These are phyloP conservation scores for Dasysyrphus tricinctus DNA, from an alignment of 2,888 invertebrate species.

Conservation along the genomic window DNA sequence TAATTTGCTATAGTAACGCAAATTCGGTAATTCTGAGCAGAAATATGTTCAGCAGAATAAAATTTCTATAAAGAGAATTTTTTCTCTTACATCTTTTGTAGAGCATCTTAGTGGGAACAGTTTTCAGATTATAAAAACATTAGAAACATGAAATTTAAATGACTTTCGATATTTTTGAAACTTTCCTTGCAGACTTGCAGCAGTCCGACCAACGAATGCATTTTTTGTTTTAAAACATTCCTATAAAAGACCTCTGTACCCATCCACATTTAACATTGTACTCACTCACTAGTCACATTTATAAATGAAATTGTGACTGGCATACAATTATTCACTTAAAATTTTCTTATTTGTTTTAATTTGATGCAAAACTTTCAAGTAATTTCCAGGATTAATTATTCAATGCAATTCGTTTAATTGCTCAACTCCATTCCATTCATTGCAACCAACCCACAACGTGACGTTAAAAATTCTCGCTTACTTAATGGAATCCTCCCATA, in stretches of 20 bases:
- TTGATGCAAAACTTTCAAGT: constrained; percentile 44
- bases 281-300: not conserved
- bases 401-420: constrained; percentile 64
- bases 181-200: too few species aligned
- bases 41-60: too few species aligned
- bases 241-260: not conserved
- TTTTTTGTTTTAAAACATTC: not conserved
- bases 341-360: constrained; percentile 22
- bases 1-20: too few species aligned
- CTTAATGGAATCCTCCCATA: constrained; percentile 19
- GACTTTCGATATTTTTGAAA: too few species aligned
- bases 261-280: not conserved
- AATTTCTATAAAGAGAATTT: too few species aligned
- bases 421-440: constrained; percentile 6
- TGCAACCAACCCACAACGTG: constrained; percentile 2
- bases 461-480: constrained; percentile 29
- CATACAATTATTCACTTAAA: constrained; percentile 45
- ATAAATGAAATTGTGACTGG: constrained; percentile 18
- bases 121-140: too few species aligned
- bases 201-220: too few species aligned
- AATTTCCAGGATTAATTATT: constrained; percentile 61
- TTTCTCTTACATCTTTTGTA: too few species aligned
- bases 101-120: too few species aligned
- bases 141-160: too few species aligned
- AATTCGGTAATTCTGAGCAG: too few species aligned